Conservation (phyloP, 2,113 vertebrate genomes). For the Mustela lutreola region DNA sequence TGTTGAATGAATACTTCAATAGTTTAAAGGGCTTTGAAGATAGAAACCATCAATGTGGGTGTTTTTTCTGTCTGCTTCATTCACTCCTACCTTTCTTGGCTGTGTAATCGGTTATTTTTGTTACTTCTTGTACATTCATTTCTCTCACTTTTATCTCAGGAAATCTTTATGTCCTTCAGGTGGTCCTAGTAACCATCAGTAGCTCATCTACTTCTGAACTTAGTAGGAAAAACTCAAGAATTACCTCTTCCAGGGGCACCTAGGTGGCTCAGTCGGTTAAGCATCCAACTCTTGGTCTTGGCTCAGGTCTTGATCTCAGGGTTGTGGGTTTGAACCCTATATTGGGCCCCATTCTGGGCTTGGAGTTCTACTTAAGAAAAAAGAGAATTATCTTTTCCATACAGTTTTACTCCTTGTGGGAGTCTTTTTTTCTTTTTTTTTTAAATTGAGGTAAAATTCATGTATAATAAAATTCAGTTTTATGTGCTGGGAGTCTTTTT, state of each 20-base stretch:
- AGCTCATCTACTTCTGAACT: conserved; percentile 53
- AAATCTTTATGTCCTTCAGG: conserved; percentile 43
- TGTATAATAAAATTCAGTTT: neutral
- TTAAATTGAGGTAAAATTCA: neutral
- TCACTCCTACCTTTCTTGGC: conserved; percentile 40
- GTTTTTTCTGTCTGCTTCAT: neutral
- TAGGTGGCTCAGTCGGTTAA: neutral
- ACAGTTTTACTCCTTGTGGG: neutral
- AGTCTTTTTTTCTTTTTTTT: neutral
- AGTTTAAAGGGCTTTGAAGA: conserved; percentile 42
- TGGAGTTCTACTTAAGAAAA: neutral
- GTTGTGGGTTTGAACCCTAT: neutral
- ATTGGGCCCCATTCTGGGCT: neutral
- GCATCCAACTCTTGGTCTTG: neutral
- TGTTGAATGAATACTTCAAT: conserved; percentile 31
- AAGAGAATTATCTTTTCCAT: neutral
- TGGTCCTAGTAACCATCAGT: conserved; percentile 48
- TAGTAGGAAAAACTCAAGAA: conserved; percentile 44
- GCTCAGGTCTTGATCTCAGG: neutral
- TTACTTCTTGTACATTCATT: conserved; percentile 15
- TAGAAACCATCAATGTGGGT: neutral
- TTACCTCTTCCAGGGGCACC: neutral
- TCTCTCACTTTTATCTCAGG: conserved; percentile 56
- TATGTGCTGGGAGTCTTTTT: neutral
- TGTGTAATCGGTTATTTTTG: conserved; percentile 25